Percentiles rank a stretch among this genome's conserved stretches.
Evolutionary conservation across 2,888 invertebrate genomes (phyloP).

Genomic region (Drosophila macrospina): DNA sequence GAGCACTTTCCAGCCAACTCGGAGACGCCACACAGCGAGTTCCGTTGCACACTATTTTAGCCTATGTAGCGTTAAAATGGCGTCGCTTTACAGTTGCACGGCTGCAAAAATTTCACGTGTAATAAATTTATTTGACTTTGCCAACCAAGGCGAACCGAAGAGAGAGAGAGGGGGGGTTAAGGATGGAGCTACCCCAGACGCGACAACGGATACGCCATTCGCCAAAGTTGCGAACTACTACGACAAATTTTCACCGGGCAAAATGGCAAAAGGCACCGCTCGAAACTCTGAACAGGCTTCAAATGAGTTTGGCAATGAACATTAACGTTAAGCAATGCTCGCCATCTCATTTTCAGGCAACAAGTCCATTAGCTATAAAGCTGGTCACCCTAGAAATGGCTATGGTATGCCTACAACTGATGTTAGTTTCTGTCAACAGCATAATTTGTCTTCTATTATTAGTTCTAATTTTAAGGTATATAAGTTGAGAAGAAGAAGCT

Average conservation of each 20-base stretch:
- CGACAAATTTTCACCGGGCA: slow-evolving; percentile 30
- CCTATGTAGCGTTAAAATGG: slow-evolving; percentile 58
- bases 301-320: slow-evolving; percentile 25
- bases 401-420: neutral
- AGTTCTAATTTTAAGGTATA: too few relatives aligned
- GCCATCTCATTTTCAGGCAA: neutral
- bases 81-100: slow-evolving; percentile 25
- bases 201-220: slow-evolving; percentile 33
- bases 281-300: slow-evolving; percentile 18
- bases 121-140: slow-evolving; percentile 73
- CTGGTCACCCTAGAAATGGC: neutral
- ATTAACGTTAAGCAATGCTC: slow-evolving; percentile 15
- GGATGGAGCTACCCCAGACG: neutral
- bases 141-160: slow-evolving; percentile 17
- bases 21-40: neutral
- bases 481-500: too few relatives aligned
- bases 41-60: slow-evolving; percentile 34
- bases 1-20: slow-evolving; percentile 51
- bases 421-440: too few relatives aligned
- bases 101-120: slow-evolving; percentile 71
- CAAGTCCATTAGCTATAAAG: slow-evolving; percentile 5
- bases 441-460: too few relatives aligned
- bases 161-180: neutral
- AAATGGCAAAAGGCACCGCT: slow-evolving; percentile 13
- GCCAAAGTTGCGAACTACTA: slow-evolving; percentile 33